phyloP scores from a whole-genome alignment of 2,888 invertebrate species.

The Mimas tiliae region DNA sequence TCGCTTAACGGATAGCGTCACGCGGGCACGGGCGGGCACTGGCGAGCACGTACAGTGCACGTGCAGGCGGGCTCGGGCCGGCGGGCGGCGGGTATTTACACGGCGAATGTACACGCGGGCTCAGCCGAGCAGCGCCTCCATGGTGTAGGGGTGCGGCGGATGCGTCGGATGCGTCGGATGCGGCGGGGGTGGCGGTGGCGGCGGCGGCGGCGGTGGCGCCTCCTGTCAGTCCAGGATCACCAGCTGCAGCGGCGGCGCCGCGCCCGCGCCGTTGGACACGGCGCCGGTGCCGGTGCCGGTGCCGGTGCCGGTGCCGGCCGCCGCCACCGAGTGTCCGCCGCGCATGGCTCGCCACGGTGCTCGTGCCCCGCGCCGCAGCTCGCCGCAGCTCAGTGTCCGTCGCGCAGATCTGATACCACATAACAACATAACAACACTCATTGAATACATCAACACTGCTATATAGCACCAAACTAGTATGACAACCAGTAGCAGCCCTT shows the following conservation, averaged over 20 bases:
- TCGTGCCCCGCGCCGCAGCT: slow-evolving; percentile 87
- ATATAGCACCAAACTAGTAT: too few species aligned
- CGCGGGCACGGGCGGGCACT: slow-evolving; percentile 33
- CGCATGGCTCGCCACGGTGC: slow-evolving; percentile 84
- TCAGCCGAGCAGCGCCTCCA: slow-evolving; percentile 87
- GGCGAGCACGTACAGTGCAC: slow-evolving; percentile 34
- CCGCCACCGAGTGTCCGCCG: slow-evolving; percentile 83
- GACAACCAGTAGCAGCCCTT: too few species aligned
- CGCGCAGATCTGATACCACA: slow-evolving; percentile 88
- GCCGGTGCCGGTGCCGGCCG: slow-evolving; percentile 71
- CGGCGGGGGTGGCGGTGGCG: slow-evolving; percentile 63
- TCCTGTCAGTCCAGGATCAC: slow-evolving; percentile 90
- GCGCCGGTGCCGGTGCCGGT: slow-evolving; percentile 39
- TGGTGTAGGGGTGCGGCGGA: slow-evolving; percentile 86
- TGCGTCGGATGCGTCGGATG: slow-evolving; percentile 59
- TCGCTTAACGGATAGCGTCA: slow-evolving; percentile 52
- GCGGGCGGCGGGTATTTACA: slow-evolving; percentile 60
- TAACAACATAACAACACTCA: slow-evolving; percentile 19
- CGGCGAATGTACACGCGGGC: slow-evolving; percentile 65
- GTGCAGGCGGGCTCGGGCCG: slow-evolving; percentile 27
- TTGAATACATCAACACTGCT: not conserved
- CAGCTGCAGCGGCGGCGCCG: slow-evolving; percentile 85
- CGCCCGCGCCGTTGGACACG: slow-evolving; percentile 34
- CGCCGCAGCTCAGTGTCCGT: slow-evolving; percentile 89
- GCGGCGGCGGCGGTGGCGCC: slow-evolving; percentile 70